Conservation (phyloP, 2,797 vertebrate genomes). For the Sphaeramia orbicularis region DNA sequence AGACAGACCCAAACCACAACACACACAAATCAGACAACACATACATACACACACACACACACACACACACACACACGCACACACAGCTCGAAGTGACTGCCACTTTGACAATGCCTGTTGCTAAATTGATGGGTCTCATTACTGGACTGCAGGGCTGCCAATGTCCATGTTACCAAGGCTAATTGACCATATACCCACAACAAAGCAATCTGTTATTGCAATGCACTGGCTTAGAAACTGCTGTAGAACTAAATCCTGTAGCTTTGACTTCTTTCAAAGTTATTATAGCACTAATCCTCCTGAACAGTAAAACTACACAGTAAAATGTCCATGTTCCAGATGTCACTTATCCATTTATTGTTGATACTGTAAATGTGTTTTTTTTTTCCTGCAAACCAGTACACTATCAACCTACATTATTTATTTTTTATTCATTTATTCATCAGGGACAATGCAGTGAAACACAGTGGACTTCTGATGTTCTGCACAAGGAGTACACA, state of each 20-base stretch:
- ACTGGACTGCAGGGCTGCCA: conserved; percentile 52
- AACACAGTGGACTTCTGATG: too few species aligned
- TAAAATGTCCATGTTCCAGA: background rate
- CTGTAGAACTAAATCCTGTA: conserved; percentile 33
- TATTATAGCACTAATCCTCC: conserved; percentile 2
- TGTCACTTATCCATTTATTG: background rate
- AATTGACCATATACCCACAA: conserved; percentile 64
- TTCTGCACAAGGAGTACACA: too few species aligned
- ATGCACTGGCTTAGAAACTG: conserved; percentile 26
- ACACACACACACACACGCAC: conserved; percentile 16
- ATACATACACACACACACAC: conserved; percentile 21
- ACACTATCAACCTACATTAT: too few species aligned
- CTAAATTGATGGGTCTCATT: conserved; percentile 76
- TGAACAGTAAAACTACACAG: background rate
- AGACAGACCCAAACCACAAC: conserved; percentile 19
- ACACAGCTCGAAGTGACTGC: conserved; percentile 34
- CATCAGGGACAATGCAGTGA: too few species aligned
- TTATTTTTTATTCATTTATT: too few species aligned
- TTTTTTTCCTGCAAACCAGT: too few species aligned
- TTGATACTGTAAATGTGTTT: too few species aligned
- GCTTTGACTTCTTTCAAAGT: conserved; percentile 27
- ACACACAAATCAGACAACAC: conserved; percentile 15
- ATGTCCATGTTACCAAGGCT: conserved; percentile 58
- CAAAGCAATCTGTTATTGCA: conserved; percentile 63
- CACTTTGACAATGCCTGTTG: conserved; percentile 41